Base-by-base conservation (phyloP, 2,113 vertebrate genomes). In the Ramphastos sulfuratus region DNA sequence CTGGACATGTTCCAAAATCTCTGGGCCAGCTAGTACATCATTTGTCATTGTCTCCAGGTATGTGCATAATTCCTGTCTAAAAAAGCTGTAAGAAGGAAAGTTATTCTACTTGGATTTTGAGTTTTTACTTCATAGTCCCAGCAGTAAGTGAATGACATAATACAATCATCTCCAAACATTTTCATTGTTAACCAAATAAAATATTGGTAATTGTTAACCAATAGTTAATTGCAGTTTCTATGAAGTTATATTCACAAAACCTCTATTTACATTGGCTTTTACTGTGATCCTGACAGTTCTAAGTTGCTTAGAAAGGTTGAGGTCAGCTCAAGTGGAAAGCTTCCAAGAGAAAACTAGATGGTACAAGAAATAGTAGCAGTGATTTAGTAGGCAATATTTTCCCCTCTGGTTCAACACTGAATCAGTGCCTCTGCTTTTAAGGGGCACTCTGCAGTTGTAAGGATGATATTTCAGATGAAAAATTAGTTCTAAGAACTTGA, bases 371-470 rank as follows among this genome's bases (percentile, higher is more conserved):
- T 61, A 95, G 48, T 48, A 70, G 44, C 18, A 46, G 55, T 87
- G 90, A 96, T 94, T 94, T 94, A 92, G 24, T 72, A 90, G 44
- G 33, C 42, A 78, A 48, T 84, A 94, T 89, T 95, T 95, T 82
- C 63, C 59, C 66, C 15, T 72, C 63, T 82, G 70, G 90, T 93
- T 94, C 81, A 92, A 75, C 81, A 60, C 17, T 85, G 64, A 94
- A 87, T 79, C 72, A 87, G 78, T 89, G 74, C 16, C 31, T 95
- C 55, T 89, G 63, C 66, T 90, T 90, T 87, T 91, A 92, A 88
- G 71, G 39, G 58, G 17, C 50, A 76, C 48, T 80, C 48, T 84
- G 74, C 12, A 84, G 50, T 85, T 87, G 37, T 75, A 90, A 90
- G 52, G 63, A 81, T 92, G 58, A 77, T 93, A 89, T 94, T 96